Base-by-base conservation (phyloP, 2,888 invertebrate genomes). In the Carcina quercana region DNA sequence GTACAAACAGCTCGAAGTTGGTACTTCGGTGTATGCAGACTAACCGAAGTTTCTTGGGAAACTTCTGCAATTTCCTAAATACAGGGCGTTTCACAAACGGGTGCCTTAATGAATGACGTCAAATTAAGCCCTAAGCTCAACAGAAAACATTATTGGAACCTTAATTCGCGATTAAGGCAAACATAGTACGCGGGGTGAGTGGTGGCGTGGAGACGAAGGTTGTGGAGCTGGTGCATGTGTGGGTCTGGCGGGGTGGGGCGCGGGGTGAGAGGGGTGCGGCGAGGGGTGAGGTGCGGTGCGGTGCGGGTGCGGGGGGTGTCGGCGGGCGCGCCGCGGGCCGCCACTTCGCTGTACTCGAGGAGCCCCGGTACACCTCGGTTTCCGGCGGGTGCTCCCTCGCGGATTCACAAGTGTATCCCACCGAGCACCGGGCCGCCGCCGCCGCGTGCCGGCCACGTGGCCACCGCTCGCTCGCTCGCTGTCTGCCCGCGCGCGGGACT, bases 111-210 rank as follows among this genome's bases (percentile, higher is more conserved):
- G 64, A 76, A 71, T 71, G 69, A 66, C 71, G 69, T 73, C 72
- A 75, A 76, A 75, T 73, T 75, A 72, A 74, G 67, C 70, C 69
- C 59, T 70, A 67, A 75, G 72, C 74, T 72, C 68, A 71, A 69
- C 69, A 69, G 76, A 78, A 78, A 80, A 80, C 76, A 76, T 79
- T 76, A 71, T 70, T 69, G 71, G 71, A 70, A 71, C 70, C 75
- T 79, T 82, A 80, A 80, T 80, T 82, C 69, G 78, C 78, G 79
- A 79, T 82, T 80, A 80, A 80, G 73, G 75, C 79, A 76, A 82
- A 76, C 75, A 80, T 75, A 75, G 79, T 75, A 69, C 65, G 75
- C 76, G 74, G 79, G 79, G 80, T 74, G 76, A 70, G 74, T 73
- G 75, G 76, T 68, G 73, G 75, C 17, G 72, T 68, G 76, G 80